These are phyloP conservation scores for Tricholaema leucomelas DNA, from an alignment of 2,113 vertebrate genomes.

Conservation along the genomic window DNA sequence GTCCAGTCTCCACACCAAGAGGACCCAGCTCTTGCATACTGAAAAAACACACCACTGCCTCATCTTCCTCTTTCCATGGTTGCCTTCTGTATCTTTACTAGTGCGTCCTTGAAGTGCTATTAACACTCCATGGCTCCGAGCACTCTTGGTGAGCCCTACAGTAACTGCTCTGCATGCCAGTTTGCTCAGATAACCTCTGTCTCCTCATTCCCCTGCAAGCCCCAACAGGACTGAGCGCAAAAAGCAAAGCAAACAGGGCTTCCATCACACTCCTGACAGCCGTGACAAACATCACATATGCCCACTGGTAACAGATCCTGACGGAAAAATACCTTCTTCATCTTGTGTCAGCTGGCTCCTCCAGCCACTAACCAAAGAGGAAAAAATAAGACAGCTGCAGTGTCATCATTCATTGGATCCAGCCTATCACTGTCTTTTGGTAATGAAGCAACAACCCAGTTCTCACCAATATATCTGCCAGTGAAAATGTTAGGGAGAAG, in stretches of 20 bases:
- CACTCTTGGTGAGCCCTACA: not conserved
- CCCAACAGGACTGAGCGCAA: not conserved
- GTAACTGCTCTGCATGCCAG: not conserved
- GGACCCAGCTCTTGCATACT: not conserved
- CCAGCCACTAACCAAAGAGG: conserved; percentile 29
- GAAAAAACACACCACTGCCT: not conserved
- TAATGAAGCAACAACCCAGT: not conserved
- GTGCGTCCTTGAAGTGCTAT: not conserved
- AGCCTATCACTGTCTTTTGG: conserved; percentile 1
- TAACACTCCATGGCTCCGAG: not conserved
- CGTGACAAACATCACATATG: not conserved
- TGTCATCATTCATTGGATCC: not conserved
- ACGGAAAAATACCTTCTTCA: conserved; percentile 47
- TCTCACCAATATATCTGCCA: not conserved
- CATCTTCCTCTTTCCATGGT: not conserved
- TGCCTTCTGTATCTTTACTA: not conserved
- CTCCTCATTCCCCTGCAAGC: not conserved
- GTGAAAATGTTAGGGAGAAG: not conserved
- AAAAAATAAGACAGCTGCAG: conserved; percentile 34
- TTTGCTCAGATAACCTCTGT: not conserved
- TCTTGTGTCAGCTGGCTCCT: conserved; percentile 31
- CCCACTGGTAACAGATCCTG: not conserved
- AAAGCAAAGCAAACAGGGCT: not conserved
- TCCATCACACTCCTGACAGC: conserved; percentile 5
- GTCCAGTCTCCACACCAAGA: not conserved